Evolutionary conservation across 2,888 invertebrate species (phyloP), one percentile per base, ranked within the genome.

Genomic region (Gandaritis pyraliata): DNA sequence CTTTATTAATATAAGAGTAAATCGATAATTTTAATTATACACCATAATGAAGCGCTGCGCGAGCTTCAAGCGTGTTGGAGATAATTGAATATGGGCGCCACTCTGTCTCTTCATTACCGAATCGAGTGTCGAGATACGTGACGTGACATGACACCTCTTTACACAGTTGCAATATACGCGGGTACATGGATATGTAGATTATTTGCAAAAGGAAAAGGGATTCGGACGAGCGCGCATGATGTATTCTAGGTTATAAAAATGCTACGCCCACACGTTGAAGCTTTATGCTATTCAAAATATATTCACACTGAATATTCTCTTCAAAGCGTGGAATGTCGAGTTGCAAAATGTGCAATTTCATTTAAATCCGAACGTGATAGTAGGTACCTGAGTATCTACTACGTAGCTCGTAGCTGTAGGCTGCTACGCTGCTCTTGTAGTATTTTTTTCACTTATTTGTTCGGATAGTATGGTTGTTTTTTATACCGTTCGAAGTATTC

Each of bases 21-120:
- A 43, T 16, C 43, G 16, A 16, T 43, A 43, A 43, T 43, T 16
- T 43, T 43, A 43, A 43, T 43, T 43, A 43, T 43, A 1, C 43
- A 2, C 0, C 43, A 11, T 43, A 43, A 16, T 16, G 43, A 41
- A 41, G 41, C 41, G 15, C 8, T 6, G 43, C 16, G 16, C 11
- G 13, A 41, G 43, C 43, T 11, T 41, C 8, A 15, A 16, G 16
- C 41, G 12, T 12, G 43, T 2, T 46, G 72, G 70, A 61, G 64
- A 64, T 80, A 81, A 83, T 83, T 81, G 68, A 80, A 81, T 81
- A 72, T 76, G 65, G 70, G 72, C 76, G 74, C 71, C 75, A 72
- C 73, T 74, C 73, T 49, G 72, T 73, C 68, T 70, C 68, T 71
- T 75, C 71, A 72, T 77, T 74, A 78, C 71, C 59, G 69, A 72